Evolutionary conservation across 2,113 vertebrate species (phyloP), one percentile per base, ranked within the genome.

Genomic region (Pyrgilauda ruficollis): DNA sequence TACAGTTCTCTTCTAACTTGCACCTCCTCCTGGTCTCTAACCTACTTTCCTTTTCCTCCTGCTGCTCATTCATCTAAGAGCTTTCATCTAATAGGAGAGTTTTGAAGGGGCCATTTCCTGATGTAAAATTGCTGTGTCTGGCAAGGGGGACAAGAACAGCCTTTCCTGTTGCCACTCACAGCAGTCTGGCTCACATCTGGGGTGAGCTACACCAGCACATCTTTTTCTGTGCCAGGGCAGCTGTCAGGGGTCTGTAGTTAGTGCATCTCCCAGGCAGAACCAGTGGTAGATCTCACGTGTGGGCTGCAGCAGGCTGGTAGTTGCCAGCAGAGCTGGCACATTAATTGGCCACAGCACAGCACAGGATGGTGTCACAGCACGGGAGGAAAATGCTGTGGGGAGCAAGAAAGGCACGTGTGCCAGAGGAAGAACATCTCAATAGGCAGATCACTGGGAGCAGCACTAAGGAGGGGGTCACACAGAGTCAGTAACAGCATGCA

Each of bases 41-140:
- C 96, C 94, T 95, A 94, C 93, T 96, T 96, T 93, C 67, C 72
- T 93, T 93, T 94, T 96, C 73, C 83, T 95, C 93, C 91, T 90
- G 87, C 94, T 93, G 93, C 83, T 96, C 72, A 81, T 93, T 95
- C 90, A 86, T 80, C 83, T 93, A 61, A 72, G 80, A 89, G 85
- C 93, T 96, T 93, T 96, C 53, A 83, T 96, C 83, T 96, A 90
- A 87, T 37, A 53, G 44, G 76, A 86, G 56, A 63, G 53, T 92
- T 95, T 91, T 82, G 91, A 94, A 96, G 74, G 90, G 80, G 70
- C 82, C 14, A 6, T 95, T 90, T 95, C 73, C 61, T 93, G 47
- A n/a, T 84, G 79, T 90, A 90, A 86, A 86, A 72, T 50, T 83
- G 39, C 75, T 61, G 22, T 55, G 68, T 52, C 79, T 92, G 49